Evolutionary conservation across 2,888 invertebrate species (phyloP).

Genomic region (Melanchra persicariae): DNA sequence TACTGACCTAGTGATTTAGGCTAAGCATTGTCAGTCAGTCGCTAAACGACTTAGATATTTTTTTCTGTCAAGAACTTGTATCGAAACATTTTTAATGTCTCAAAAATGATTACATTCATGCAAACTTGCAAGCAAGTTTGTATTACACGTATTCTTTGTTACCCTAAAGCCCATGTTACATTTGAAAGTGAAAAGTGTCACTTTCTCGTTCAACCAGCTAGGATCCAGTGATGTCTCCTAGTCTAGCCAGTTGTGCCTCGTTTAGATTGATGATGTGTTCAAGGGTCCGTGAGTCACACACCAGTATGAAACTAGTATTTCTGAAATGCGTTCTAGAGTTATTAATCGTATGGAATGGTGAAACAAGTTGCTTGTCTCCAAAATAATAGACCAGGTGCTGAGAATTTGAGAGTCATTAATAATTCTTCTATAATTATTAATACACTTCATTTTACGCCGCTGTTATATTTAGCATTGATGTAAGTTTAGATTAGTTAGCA

Average conservation of each 20-base stretch:
- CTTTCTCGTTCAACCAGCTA: constrained; percentile 41
- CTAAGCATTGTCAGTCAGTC: not conserved
- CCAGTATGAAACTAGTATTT: not conserved
- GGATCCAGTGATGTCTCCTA: constrained; percentile 20
- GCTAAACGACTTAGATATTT: too few species aligned
- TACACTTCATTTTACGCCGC: too few species aligned
- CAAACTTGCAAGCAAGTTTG: constrained; percentile 8
- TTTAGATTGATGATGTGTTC: constrained; percentile 41
- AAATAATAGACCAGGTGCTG: not conserved
- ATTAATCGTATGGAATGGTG: not conserved
- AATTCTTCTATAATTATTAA: not conserved
- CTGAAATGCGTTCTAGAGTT: not conserved
- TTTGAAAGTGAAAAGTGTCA: constrained; percentile 61
- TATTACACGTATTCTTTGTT: constrained; percentile 7
- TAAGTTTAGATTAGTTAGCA: not conserved
- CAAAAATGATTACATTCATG: not conserved
- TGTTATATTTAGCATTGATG: not conserved
- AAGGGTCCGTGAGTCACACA: constrained; percentile 11
- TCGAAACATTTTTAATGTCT: not conserved
- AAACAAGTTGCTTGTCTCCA: not conserved
- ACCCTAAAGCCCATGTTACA: constrained; percentile 29
- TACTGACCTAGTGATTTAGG: not conserved
- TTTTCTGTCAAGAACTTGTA: too few species aligned
- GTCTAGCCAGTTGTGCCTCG: constrained; percentile 33
- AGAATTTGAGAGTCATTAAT: not conserved